Conservation (phyloP, 2,113 vertebrate genomes). For the Seriola rivoliana region DNA sequence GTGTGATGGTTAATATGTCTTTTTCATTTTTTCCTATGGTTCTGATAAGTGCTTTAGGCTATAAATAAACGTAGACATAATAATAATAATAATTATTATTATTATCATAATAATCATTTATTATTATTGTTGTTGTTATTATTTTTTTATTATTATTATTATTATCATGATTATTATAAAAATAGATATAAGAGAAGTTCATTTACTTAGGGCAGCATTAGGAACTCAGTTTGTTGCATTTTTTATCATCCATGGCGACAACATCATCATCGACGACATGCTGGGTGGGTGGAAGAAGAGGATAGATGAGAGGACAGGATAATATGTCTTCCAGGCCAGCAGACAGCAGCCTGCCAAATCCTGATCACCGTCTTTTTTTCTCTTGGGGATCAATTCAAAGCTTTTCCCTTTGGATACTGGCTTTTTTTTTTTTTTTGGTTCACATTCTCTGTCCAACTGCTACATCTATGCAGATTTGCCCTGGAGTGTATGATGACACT, state of each 20-base stretch:
- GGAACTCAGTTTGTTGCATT: not conserved
- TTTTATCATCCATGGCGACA: constrained; percentile 18
- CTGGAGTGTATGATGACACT: constrained; percentile 30
- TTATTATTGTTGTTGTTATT: too few species aligned
- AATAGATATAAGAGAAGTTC: not conserved
- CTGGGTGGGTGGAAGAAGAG: constrained; percentile 2
- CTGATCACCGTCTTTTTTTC: constrained; percentile 25
- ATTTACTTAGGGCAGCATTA: not conserved
- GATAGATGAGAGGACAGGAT: constrained; percentile 12
- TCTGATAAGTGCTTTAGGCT: not conserved
- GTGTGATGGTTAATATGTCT: too few species aligned
- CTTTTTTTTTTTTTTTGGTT: constrained; percentile 11
- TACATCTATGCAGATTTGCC: constrained; percentile 29
- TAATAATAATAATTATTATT: too few species aligned
- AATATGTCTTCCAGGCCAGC: constrained; percentile 14
- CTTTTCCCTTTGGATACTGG: constrained; percentile 25
- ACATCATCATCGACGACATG: not conserved
- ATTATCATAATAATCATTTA: too few species aligned
- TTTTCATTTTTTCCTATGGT: too few species aligned
- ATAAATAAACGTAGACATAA: too few species aligned
- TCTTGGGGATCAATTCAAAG: constrained; percentile 42
- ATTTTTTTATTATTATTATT: not conserved
- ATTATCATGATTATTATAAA: not conserved
- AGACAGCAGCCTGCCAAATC: constrained; percentile 39
- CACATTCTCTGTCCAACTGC: constrained; percentile 16